Evolutionary conservation across 2,797 vertebrate species (phyloP).

Genomic region (Pangasius larnaudii): DNA sequence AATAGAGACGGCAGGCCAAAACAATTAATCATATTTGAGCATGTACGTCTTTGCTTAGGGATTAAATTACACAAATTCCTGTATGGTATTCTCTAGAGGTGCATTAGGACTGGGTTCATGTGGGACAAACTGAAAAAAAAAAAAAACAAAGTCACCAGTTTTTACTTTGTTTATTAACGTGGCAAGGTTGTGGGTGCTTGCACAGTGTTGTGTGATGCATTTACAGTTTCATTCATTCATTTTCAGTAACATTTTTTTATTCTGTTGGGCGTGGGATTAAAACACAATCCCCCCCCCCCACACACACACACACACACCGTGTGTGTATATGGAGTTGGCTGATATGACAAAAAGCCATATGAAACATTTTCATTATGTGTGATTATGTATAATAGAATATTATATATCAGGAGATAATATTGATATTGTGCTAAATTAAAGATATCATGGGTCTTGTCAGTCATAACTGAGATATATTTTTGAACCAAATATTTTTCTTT

Average conservation of each 20-base stretch:
- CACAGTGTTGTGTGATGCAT: not conserved
- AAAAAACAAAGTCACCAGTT: not conserved
- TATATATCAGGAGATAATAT: not conserved
- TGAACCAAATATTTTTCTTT: not conserved
- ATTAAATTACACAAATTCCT: not conserved
- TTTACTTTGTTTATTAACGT: not conserved
- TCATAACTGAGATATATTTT: not conserved
- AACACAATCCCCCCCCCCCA: not conserved
- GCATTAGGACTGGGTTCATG: not conserved
- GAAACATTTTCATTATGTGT: not conserved
- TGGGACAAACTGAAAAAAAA: not conserved
- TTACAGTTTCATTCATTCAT: not conserved
- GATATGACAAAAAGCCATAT: not conserved
- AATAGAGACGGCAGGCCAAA: not conserved
- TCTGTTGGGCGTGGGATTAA: not conserved
- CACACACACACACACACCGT: not conserved
- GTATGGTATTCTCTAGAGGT: not conserved
- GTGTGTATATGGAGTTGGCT: not conserved
- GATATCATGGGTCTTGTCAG: too few species aligned
- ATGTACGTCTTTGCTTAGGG: not conserved
- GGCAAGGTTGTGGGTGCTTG: not conserved
- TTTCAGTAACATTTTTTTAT: not conserved
- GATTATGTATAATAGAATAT: too few species aligned
- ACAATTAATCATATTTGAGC: not conserved
- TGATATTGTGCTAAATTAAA: not conserved